A percentile compares a stretch with the other conserved stretches of the same genome.
phyloP scores from a whole-genome alignment of 2,888 invertebrate genomes.

The Protophormia terraenovae region DNA sequence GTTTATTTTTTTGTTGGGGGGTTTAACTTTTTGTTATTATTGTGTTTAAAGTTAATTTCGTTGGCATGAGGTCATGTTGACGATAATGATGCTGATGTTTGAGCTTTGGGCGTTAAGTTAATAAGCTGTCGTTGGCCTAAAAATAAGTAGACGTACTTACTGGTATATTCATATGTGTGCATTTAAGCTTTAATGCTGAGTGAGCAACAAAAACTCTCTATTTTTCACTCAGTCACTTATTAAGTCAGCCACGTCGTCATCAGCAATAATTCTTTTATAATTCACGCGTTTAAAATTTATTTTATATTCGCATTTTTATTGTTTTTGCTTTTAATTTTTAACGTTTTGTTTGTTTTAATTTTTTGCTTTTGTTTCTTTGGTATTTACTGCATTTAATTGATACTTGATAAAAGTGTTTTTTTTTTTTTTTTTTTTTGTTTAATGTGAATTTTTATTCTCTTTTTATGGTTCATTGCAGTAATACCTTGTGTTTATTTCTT shows the following conservation, averaged over 20 bases:
- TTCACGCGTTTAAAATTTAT: not conserved
- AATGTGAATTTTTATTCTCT: not conserved
- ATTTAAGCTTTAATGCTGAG: not conserved
- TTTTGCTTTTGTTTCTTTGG: constrained; percentile 2
- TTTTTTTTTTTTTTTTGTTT: not conserved
- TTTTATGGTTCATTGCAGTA: constrained; percentile 8
- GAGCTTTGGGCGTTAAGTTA: constrained; percentile 1
- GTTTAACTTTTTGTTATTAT: not conserved
- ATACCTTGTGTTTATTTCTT: not conserved
- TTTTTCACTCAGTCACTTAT: too few species aligned
- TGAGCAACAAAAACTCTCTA: not conserved
- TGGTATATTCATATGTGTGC: not conserved
- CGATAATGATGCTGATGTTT: not conserved
- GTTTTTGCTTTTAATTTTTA: not conserved
- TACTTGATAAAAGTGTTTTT: not conserved
- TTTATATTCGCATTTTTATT: not conserved
- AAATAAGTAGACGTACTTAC: not conserved
- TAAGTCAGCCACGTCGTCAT: not conserved
- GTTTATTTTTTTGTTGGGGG: too few species aligned
- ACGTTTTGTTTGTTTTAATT: constrained; percentile 2
- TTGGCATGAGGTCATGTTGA: not conserved
- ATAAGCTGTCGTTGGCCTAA: not conserved
- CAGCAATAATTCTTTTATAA: not conserved
- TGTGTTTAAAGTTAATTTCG: not conserved
- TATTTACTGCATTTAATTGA: constrained; percentile 1